A percentile compares a stretch with the other conserved stretches of the same genome.
These are phyloP conservation scores for Prietella phreatophila DNA, from an alignment of 2,113 vertebrate genomes.

Conservation along the genomic window DNA sequence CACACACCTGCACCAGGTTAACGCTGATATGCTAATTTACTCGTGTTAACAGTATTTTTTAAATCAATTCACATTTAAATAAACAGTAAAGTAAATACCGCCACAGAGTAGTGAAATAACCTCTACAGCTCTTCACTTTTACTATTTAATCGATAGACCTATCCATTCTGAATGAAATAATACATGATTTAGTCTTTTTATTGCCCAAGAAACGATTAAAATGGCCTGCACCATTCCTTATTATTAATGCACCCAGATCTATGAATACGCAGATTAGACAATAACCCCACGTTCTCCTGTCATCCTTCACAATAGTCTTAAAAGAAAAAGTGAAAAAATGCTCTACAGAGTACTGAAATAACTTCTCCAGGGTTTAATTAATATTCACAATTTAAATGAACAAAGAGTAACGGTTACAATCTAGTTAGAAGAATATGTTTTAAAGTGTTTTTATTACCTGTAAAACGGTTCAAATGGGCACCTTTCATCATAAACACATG, in stretches of 20 bases:
- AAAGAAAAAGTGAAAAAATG: too few species aligned
- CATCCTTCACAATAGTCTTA: too few species aligned
- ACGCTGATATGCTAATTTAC: background rate
- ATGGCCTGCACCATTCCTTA: background rate
- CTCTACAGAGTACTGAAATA: background rate
- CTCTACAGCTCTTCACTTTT: background rate
- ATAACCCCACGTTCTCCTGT: too few species aligned
- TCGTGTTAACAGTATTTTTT: background rate
- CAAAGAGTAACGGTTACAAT: background rate
- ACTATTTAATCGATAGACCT: background rate
- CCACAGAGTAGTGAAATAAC: background rate
- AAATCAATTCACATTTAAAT: background rate
- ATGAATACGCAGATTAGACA: background rate
- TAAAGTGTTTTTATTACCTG: background rate
- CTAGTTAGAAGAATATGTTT: background rate
- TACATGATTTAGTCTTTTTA: background rate
- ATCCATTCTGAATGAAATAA: background rate
- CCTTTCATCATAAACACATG: background rate
- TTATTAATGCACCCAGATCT: background rate
- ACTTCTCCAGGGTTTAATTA: background rate
- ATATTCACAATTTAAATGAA: background rate
- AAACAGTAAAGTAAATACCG: background rate
- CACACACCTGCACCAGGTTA: background rate
- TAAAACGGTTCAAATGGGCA: background rate
- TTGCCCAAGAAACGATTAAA: background rate